A percentile compares a stretch with the other conserved stretches of the same genome.
Evolutionary conservation across 2,888 invertebrate genomes (phyloP).

Genomic region (Lutraria lutraria): DNA sequence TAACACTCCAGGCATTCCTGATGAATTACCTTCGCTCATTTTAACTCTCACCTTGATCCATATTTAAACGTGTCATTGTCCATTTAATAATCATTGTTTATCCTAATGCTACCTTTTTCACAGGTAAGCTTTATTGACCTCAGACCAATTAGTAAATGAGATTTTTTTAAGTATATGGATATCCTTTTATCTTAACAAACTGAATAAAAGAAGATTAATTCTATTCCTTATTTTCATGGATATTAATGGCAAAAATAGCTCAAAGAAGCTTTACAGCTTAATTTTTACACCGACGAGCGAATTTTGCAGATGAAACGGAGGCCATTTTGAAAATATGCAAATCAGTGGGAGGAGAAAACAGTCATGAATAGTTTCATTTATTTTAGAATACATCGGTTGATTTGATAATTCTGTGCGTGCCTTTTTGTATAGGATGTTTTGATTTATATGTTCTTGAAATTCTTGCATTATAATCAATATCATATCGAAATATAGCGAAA

Average conservation of each 20-base stretch:
- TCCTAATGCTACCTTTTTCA: conserved; percentile 3
- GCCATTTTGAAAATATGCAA: conserved; percentile 52
- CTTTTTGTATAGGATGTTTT: not conserved
- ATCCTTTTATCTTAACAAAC: not conserved
- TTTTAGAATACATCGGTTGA: not conserved
- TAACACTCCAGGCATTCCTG: conserved; percentile 49
- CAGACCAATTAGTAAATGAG: not conserved
- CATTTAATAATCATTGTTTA: conserved; percentile 30
- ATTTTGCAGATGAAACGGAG: not conserved
- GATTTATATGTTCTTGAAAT: not conserved
- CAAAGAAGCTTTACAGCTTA: not conserved
- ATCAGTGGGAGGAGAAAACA: conserved; percentile 42
- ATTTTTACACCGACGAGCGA: not conserved
- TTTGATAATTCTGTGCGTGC: not conserved
- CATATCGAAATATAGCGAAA: not conserved
- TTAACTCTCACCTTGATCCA: conserved; percentile 31
- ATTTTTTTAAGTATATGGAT: not conserved
- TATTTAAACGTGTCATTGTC: not conserved
- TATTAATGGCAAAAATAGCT: not conserved
- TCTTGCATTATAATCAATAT: not conserved
- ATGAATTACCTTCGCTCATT: conserved; percentile 54
- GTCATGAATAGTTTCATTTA: conserved; percentile 15
- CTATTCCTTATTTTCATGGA: not conserved
- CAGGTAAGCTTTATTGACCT: conserved; percentile 18
- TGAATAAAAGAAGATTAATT: not conserved